phyloP scores from a whole-genome alignment of 2,888 invertebrate genomes.

The Melanostoma mellinum region DNA sequence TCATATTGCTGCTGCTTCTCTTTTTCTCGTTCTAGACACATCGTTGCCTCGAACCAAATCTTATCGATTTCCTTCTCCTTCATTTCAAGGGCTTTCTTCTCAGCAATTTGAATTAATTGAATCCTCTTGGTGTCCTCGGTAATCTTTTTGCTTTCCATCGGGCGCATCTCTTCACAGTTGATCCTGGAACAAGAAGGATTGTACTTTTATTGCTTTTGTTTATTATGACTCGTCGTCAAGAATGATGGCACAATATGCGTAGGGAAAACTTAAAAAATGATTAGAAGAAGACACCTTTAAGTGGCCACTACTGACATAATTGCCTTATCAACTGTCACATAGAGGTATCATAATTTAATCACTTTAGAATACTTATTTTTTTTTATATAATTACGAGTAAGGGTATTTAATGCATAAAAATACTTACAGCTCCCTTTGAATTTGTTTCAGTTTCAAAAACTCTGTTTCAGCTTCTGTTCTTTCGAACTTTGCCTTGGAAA shows the following conservation, averaged over 20 bases:
- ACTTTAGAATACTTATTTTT: no score
- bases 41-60: slow-evolving; percentile 57
- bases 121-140: slow-evolving; percentile 51
- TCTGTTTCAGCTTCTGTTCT: slow-evolving; percentile 55
- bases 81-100: slow-evolving; percentile 50
- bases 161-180: slow-evolving; percentile 64
- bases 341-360: no score
- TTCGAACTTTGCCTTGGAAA: slow-evolving; percentile 49
- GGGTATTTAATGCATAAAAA: background rate
- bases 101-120: slow-evolving; percentile 58
- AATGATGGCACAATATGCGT: background rate
- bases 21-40: slow-evolving; percentile 46
- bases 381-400: no score
- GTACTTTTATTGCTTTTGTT: no score
- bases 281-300: no score
- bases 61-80: slow-evolving; percentile 65
- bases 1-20: slow-evolving; percentile 60
- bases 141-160: slow-evolving; percentile 51
- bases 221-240: no score
- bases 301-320: no score
- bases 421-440: slow-evolving; percentile 63
- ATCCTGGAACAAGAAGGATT: slow-evolving; percentile 3
- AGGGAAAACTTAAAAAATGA: no score
- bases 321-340: no score
- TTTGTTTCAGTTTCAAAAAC: slow-evolving; percentile 53